These are phyloP conservation scores for Momotus momota DNA, from an alignment of 2,797 vertebrate species.

Conservation along the genomic window DNA sequence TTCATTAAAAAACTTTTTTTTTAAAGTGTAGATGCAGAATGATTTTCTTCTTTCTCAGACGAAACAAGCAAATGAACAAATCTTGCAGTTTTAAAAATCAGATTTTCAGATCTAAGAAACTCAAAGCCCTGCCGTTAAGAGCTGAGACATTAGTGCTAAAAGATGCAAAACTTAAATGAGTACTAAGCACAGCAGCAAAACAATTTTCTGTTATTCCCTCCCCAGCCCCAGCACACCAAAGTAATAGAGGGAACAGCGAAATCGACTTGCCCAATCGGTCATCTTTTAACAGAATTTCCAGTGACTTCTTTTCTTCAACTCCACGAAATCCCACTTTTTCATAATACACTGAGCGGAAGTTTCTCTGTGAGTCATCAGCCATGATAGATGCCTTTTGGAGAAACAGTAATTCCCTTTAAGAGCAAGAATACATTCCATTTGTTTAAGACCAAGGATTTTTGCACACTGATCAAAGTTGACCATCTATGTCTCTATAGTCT, in stretches of 20 bases:
- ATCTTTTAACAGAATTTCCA: constrained; percentile 97
- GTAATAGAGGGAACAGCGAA: neutral
- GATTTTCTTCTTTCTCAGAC: neutral
- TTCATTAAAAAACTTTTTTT: neutral
- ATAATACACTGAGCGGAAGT: constrained; percentile 97
- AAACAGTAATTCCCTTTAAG: neutral
- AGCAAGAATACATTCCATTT: neutral
- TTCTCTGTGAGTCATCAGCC: constrained; percentile 96
- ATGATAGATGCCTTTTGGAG: constrained; percentile 75
- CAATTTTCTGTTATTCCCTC: neutral
- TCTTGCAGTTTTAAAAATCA: neutral
- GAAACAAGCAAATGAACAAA: neutral
- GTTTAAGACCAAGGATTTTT: neutral
- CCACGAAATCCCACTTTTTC: constrained; percentile 98
- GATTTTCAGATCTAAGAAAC: neutral
- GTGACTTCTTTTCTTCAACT: constrained; percentile 97
- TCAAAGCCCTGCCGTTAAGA: neutral
- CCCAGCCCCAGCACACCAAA: neutral
- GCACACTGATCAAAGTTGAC: neutral
- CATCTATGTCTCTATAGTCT: neutral
- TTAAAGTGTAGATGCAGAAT: too few species aligned
- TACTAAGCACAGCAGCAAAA: neutral
- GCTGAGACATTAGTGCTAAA: neutral
- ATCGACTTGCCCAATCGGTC: constrained; percentile 88
- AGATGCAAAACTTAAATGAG: neutral